These are phyloP conservation scores for Hozukius guyotensis DNA, from an alignment of 2,797 vertebrate genomes.

Conservation along the genomic window DNA sequence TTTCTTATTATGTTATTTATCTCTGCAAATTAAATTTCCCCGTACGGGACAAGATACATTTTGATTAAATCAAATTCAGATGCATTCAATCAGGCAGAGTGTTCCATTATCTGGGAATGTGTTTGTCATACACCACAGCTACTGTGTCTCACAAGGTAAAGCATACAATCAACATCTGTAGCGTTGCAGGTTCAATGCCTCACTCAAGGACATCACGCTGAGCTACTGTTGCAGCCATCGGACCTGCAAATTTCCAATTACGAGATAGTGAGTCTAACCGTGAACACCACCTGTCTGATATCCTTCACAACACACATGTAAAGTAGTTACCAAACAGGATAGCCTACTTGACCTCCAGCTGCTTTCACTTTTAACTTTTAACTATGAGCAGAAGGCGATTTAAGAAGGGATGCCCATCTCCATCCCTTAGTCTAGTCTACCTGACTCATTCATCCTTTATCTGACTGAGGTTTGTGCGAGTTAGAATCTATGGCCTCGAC, in stretches of 20 bases:
- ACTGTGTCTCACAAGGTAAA: background rate
- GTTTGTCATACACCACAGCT: background rate
- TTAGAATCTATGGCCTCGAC: no score
- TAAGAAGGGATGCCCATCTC: no score
- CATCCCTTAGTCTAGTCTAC: no score
- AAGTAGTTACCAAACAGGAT: background rate
- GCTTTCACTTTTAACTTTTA: no score
- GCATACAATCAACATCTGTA: background rate
- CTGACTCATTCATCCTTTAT: no score
- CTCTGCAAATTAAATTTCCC: conserved; percentile 17
- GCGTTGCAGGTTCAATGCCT: background rate
- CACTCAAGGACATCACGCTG: background rate
- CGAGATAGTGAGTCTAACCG: background rate
- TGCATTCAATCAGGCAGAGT: background rate
- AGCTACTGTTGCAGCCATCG: background rate
- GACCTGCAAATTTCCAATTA: conserved; percentile 3
- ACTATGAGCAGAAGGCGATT: no score
- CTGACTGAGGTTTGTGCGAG: no score
- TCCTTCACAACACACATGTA: background rate
- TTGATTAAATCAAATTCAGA: conserved; percentile 27
- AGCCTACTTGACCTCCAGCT: background rate
- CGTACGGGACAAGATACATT: background rate
- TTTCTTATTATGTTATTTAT: conserved; percentile 31
- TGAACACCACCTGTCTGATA: background rate
- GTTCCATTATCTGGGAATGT: background rate